phyloP scores from a whole-genome alignment of 1,140 invertebrate species.

The Diachasmimorpha longicaudata region DNA sequence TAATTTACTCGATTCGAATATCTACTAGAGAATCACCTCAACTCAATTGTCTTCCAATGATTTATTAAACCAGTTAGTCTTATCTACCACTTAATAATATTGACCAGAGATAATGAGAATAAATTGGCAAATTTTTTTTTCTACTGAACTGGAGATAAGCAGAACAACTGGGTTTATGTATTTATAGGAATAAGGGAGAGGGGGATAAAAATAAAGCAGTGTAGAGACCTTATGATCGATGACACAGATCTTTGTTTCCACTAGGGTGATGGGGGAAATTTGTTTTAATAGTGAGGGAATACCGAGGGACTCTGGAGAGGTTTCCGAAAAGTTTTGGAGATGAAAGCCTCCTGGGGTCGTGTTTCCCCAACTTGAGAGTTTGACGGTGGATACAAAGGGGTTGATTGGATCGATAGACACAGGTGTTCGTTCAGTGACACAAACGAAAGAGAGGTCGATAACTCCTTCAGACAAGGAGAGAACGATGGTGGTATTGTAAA shows the following conservation, averaged over 20 bases:
- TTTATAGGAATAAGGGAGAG: background rate
- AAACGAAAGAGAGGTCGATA: constrained; percentile 1
- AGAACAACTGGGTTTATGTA: background rate
- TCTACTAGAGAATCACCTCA: background rate
- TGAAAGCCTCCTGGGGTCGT: constrained; percentile 1
- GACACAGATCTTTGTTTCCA: background rate
- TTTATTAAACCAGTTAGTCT: background rate
- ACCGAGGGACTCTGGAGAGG: background rate
- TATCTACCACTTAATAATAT: background rate
- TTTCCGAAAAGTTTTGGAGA: background rate
- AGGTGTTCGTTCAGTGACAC: constrained; percentile 12
- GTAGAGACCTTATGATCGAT: background rate
- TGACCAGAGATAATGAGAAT: background rate
- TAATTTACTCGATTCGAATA: no score
- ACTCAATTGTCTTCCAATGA: background rate
- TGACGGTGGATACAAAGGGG: background rate
- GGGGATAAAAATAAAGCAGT: background rate
- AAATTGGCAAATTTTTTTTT: background rate
- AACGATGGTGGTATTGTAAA: background rate
- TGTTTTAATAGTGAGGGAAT: background rate
- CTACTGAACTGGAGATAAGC: background rate
- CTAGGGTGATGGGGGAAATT: background rate
- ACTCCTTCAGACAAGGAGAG: background rate
- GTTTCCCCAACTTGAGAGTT: background rate
- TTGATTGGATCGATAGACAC: constrained; percentile 17